Conservation (phyloP, 2,888 invertebrate species). For the Netelia inedita region DNA sequence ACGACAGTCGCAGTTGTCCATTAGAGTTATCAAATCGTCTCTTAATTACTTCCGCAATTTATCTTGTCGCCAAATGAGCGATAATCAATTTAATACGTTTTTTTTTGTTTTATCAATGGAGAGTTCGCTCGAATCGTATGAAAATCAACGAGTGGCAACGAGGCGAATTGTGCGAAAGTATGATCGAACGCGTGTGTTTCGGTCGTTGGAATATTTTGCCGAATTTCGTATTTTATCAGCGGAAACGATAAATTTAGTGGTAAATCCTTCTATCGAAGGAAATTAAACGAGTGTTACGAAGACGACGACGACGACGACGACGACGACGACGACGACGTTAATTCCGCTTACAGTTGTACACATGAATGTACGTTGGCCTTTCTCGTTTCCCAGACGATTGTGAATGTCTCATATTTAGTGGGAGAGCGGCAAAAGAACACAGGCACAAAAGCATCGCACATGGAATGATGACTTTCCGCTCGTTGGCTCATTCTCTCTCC, state of each 20-base stretch:
- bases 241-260: slow-evolving; percentile 37
- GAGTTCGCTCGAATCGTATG: no score
- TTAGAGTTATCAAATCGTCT: no score
- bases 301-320: slow-evolving; percentile 15
- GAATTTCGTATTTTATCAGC: slow-evolving; percentile 22
- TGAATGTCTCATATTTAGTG: slow-evolving; percentile 41
- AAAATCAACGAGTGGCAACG: no score
- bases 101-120: no score
- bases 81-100: no score
- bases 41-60: no score
- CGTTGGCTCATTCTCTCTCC: slow-evolving; percentile 34
- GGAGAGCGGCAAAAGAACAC: slow-evolving; percentile 40
- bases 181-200: neutral
- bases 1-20: no score
- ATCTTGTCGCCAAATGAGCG: no score
- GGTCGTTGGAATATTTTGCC: neutral
- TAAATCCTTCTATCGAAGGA: slow-evolving; percentile 22
- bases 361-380: neutral
- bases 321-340: slow-evolving; percentile 35
- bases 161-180: neutral
- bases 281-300: slow-evolving; percentile 18
- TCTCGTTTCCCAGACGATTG: slow-evolving; percentile 18
- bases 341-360: slow-evolving; percentile 15
- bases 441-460: slow-evolving; percentile 12
- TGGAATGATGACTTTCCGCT: slow-evolving; percentile 52